Evolutionary conservation across 2,888 invertebrate species (phyloP).

Genomic region (Euplagia quadripunctaria): DNA sequence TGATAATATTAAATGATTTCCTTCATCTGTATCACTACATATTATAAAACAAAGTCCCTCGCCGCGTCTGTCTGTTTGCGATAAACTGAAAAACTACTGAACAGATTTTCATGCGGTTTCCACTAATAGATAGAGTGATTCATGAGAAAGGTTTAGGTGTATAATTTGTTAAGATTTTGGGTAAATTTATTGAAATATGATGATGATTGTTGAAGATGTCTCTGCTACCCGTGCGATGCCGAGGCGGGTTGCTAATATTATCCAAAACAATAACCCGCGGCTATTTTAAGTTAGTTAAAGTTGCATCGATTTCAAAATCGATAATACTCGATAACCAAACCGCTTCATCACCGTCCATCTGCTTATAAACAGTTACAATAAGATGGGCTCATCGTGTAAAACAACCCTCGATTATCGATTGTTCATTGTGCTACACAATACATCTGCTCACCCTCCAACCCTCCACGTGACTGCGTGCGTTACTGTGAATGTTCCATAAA

Average conservation of each 20-base stretch:
- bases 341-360: slow-evolving; percentile 13
- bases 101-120: too few species aligned
- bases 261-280: neutral
- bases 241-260: neutral
- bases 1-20: neutral
- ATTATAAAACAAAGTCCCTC: too few species aligned
- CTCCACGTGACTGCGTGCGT: slow-evolving; percentile 9
- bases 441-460: slow-evolving; percentile 19
- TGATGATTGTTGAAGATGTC: too few species aligned
- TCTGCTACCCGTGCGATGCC: too few species aligned
- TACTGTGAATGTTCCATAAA: slow-evolving; percentile 1
- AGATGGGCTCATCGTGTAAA: slow-evolving; percentile 10
- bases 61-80: too few species aligned
- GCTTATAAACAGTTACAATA: slow-evolving; percentile 9
- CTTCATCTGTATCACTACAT: neutral
- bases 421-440: slow-evolving; percentile 18
- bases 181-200: too few species aligned
- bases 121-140: too few species aligned
- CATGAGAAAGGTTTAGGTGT: too few species aligned
- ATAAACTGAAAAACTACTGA: too few species aligned
- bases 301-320: neutral
- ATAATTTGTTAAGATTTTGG: too few species aligned
- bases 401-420: slow-evolving; percentile 20
- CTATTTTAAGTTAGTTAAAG: neutral
- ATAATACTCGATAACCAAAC: slow-evolving; percentile 8